These are phyloP conservation scores for Stenodera caucasica DNA, from an alignment of 2,888 invertebrate species.

Conservation along the genomic window DNA sequence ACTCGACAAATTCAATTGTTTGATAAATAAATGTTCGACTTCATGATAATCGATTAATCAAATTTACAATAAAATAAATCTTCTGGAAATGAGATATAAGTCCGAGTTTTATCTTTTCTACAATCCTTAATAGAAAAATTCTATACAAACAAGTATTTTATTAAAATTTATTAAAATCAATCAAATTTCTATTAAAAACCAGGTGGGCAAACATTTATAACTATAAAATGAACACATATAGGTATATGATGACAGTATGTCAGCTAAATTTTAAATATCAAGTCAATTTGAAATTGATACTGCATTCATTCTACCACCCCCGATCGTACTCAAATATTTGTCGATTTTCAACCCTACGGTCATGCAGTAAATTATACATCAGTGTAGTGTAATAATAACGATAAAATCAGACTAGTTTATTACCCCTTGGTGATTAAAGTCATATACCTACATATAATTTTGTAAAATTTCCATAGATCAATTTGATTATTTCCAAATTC, in stretches of 20 bases:
- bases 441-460: not conserved
- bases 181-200: not conserved
- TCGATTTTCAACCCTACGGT: not conserved
- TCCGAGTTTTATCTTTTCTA: too few relatives aligned
- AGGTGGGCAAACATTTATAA: not conserved
- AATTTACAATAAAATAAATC: too few relatives aligned
- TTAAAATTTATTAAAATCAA: too few relatives aligned
- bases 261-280: not conserved
- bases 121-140: too few relatives aligned
- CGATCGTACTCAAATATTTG: not conserved
- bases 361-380: not conserved
- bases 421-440: not conserved
- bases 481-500: too few relatives aligned
- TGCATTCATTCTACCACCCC: not conserved
- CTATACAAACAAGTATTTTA: too few relatives aligned
- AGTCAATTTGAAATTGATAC: slow-evolving; percentile 2
- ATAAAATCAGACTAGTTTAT: not conserved
- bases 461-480: not conserved
- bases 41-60: too few relatives aligned
- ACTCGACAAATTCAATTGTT: not conserved
- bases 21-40: too few relatives aligned
- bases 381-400: not conserved
- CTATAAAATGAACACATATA: not conserved
- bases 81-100: too few relatives aligned
- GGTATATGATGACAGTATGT: not conserved